A percentile compares a stretch with the other conserved stretches of the same genome.
These are phyloP conservation scores for Drosophila sucinea DNA, from an alignment of 1,140 invertebrate species.

Conservation along the genomic window DNA sequence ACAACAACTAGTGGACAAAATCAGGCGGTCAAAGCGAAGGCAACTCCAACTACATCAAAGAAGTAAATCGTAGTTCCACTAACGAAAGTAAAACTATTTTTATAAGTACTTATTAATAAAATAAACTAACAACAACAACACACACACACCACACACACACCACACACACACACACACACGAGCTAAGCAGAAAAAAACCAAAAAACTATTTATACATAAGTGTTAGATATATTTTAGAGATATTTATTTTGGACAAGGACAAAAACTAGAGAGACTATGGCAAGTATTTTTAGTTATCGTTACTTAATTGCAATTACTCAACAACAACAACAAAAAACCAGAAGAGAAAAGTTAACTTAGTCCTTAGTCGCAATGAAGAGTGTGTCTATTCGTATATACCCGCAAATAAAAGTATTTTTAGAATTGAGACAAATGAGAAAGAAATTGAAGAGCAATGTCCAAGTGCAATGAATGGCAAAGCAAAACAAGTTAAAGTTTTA, in stretches of 20 bases:
- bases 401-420: background rate
- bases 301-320: constrained; percentile 48
- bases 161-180: background rate
- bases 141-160: background rate
- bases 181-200: constrained; percentile 38
- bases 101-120: constrained; percentile 60
- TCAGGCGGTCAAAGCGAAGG: constrained; percentile 54
- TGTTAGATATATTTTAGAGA: constrained; percentile 30
- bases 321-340: background rate
- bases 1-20: constrained; percentile 26
- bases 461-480: constrained; percentile 55
- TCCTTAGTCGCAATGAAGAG: constrained; percentile 22
- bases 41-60: constrained; percentile 40
- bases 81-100: constrained; percentile 66
- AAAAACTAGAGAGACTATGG: constrained; percentile 6
- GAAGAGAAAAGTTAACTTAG: constrained; percentile 43
- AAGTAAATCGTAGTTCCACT: constrained; percentile 41
- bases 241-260: constrained; percentile 16
- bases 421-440: constrained; percentile 19
- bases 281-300: constrained; percentile 18
- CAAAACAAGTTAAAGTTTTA: constrained; percentile 21
- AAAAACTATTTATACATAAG: constrained; percentile 21
- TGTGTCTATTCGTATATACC: constrained; percentile 23
- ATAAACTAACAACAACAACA: background rate
- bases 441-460: constrained; percentile 50